Conservation (phyloP, 2,113 vertebrate genomes). For the Thunnus thynnus region DNA sequence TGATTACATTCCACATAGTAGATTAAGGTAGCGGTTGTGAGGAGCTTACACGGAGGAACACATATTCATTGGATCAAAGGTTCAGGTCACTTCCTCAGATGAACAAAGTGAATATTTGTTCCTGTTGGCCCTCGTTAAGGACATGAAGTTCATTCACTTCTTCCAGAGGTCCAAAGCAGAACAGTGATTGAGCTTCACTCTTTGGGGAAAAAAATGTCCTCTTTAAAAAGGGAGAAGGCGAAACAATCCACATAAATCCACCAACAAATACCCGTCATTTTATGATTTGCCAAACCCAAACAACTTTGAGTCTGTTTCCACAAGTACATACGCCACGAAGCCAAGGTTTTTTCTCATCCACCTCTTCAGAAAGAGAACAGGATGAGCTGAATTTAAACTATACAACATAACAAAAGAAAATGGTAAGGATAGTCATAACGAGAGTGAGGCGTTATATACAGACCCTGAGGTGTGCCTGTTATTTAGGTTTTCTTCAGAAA, state of each 20-base stretch:
- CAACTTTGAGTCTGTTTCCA: conserved; percentile 27
- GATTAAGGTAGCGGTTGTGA: conserved; percentile 58
- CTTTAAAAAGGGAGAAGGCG: conserved; percentile 29
- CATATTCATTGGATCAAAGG: conserved; percentile 9
- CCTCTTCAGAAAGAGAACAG: not conserved
- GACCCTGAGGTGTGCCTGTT: conserved; percentile 91
- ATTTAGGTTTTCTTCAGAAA: conserved; percentile 67
- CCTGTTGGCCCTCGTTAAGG: conserved; percentile 2
- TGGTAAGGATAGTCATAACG: conserved; percentile 32
- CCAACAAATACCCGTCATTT: conserved; percentile 18
- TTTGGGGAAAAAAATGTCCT: conserved; percentile 42
- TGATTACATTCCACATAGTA: conserved; percentile 74
- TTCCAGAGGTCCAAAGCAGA: conserved; percentile 31
- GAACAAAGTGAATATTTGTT: not conserved
- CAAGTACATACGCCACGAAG: not conserved
- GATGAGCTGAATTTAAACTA: conserved; percentile 10
- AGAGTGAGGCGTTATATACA: conserved; percentile 81
- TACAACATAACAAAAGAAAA: conserved; percentile 8
- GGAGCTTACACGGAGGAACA: conserved; percentile 26
- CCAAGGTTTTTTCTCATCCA: conserved; percentile 17
- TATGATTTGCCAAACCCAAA: conserved; percentile 37
- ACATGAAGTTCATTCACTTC: conserved; percentile 21
- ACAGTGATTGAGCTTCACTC: conserved; percentile 65
- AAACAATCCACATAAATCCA: conserved; percentile 21
- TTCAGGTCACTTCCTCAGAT: conserved; percentile 9